Percentiles rank a stretch among this genome's conserved stretches.
Evolutionary conservation across 2,888 invertebrate genomes (phyloP).

Genomic region (Campaea margaritaria): DNA sequence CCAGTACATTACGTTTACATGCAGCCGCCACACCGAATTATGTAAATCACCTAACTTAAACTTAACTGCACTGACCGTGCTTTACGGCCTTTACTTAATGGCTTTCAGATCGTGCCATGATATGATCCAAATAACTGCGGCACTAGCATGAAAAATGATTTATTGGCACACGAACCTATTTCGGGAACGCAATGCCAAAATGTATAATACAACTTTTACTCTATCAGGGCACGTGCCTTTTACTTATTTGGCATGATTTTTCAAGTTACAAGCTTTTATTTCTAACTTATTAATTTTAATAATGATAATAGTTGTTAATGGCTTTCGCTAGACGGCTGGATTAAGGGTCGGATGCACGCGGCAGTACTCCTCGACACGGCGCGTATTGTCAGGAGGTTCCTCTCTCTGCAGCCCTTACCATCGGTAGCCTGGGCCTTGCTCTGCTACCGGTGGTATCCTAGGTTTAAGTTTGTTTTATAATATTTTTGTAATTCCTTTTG

Average conservation of each 20-base stretch:
- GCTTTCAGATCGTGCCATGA: constrained; percentile 29
- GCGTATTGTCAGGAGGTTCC: too few relatives aligned
- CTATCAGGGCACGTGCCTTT: not conserved
- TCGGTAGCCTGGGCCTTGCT: too few relatives aligned
- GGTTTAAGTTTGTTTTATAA: too few relatives aligned
- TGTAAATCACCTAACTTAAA: constrained; percentile 56
- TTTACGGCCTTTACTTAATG: constrained; percentile 35
- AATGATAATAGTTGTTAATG: too few relatives aligned
- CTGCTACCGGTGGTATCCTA: too few relatives aligned
- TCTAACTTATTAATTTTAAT: too few relatives aligned
- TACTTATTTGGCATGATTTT: not conserved
- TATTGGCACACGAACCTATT: constrained; percentile 14
- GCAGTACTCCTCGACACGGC: too few relatives aligned
- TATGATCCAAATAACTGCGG: constrained; percentile 20
- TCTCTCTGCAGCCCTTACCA: too few relatives aligned
- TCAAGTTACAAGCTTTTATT: too few relatives aligned
- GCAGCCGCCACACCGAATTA: constrained; percentile 51
- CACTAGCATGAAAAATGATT: constrained; percentile 16
- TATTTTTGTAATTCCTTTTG: too few relatives aligned
- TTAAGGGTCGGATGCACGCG: too few relatives aligned
- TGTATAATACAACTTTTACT: not conserved
- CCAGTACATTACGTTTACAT: constrained; percentile 6
- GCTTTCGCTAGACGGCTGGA: too few relatives aligned
- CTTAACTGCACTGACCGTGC: constrained; percentile 46
- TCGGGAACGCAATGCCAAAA: constrained; percentile 13